These are phyloP conservation scores for Lota lota DNA, from an alignment of 2,113 vertebrate species.

Conservation along the genomic window DNA sequence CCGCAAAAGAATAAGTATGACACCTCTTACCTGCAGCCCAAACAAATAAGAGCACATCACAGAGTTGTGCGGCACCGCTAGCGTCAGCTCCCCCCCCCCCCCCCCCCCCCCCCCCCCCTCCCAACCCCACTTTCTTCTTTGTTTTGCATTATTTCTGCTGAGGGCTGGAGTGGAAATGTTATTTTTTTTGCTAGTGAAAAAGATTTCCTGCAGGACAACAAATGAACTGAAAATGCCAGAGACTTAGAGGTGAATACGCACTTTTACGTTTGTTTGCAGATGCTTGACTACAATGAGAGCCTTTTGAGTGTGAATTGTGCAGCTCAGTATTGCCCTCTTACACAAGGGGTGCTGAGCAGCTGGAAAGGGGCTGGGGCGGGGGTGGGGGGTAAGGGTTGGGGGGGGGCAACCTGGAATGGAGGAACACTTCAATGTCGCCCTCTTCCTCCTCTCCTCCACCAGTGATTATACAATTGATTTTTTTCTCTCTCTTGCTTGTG, in stretches of 20 bases:
- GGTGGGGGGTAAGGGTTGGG: slow-evolving; percentile 23
- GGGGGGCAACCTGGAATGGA: slow-evolving; percentile 62
- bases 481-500: slow-evolving; percentile 46
- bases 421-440: slow-evolving; percentile 69
- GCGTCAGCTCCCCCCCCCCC: slow-evolving; percentile 9
- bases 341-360: slow-evolving; percentile 18
- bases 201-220: slow-evolving; percentile 51
- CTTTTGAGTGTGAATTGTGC: slow-evolving; percentile 49
- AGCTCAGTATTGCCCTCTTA: slow-evolving; percentile 38
- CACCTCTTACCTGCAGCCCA: slow-evolving; percentile 67
- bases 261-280: slow-evolving; percentile 25
- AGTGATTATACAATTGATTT: slow-evolving; percentile 77
- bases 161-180: slow-evolving; percentile 42
- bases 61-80: slow-evolving; percentile 39
- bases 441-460: slow-evolving; percentile 61
- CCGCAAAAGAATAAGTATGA: slow-evolving; percentile 46
- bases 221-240: slow-evolving; percentile 56
- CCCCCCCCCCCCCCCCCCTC: not conserved
- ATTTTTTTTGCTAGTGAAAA: slow-evolving; percentile 69
- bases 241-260: slow-evolving; percentile 34
- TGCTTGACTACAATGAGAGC: slow-evolving; percentile 42
- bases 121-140: slow-evolving; percentile 4
- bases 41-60: slow-evolving; percentile 52
- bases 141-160: slow-evolving; percentile 56
- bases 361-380: too few relatives aligned